phyloP scores from a whole-genome alignment of 1,140 invertebrate species.

The Marisa cornuarietis region DNA sequence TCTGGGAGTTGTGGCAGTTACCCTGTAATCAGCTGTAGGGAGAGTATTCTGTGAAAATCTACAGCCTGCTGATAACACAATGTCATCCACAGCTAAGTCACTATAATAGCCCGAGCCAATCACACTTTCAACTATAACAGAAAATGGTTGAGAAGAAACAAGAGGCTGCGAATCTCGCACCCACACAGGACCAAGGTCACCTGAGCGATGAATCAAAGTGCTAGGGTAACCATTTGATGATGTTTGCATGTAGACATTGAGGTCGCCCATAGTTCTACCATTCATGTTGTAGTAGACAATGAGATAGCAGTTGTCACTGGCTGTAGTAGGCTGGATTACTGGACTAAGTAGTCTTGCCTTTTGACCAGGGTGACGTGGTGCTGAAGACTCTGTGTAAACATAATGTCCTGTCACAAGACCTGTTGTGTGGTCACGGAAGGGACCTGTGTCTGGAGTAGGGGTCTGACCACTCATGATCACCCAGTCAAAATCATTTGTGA shows the following conservation, averaged over 20 bases:
- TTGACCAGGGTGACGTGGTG: slow-evolving; percentile 48
- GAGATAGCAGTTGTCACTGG: slow-evolving; percentile 43
- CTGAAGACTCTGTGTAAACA: slow-evolving; percentile 78
- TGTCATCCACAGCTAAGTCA: slow-evolving; percentile 60
- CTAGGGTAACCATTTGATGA: slow-evolving; percentile 34
- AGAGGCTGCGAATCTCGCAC: slow-evolving; percentile 45
- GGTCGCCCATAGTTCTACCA: slow-evolving; percentile 54
- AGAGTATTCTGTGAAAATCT: slow-evolving; percentile 32
- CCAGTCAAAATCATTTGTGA: slow-evolving; percentile 82
- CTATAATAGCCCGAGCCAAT: slow-evolving; percentile 41
- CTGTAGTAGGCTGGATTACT: slow-evolving; percentile 37
- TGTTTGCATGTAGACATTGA: slow-evolving; percentile 54
- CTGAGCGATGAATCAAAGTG: slow-evolving; percentile 44
- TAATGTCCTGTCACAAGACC: slow-evolving; percentile 48
- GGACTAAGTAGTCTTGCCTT: slow-evolving; percentile 57
- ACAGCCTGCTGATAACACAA: slow-evolving; percentile 49
- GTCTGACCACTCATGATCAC: slow-evolving; percentile 48
- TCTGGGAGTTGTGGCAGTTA: slow-evolving; percentile 36
- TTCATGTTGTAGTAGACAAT: slow-evolving; percentile 65
- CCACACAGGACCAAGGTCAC: slow-evolving; percentile 56
- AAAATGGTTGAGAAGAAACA: slow-evolving; percentile 37
- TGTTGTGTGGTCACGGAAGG: slow-evolving; percentile 77
- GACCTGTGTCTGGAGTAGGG: slow-evolving; percentile 72
- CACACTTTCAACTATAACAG: slow-evolving; percentile 52
- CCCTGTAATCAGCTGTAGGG: slow-evolving; percentile 42